A percentile compares a stretch with the other conserved stretches of the same genome.
Conservation (phyloP, 35 echinoderm and acorn worm species). For the Patiria miniata region DNA sequence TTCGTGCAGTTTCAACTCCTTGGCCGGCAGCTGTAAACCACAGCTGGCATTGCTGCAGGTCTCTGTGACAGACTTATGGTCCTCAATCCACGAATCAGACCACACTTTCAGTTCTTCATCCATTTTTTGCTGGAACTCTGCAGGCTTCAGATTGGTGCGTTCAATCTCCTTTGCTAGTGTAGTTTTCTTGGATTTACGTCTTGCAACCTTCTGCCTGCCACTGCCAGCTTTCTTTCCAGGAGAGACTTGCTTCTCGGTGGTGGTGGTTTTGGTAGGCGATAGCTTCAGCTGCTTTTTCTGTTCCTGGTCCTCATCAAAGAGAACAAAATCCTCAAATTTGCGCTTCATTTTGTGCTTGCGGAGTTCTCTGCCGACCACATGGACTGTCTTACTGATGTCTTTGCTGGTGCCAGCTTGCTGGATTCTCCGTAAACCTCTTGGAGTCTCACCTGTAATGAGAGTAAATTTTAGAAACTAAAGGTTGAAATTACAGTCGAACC, state of each 20-base stretch:
- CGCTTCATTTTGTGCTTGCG: slow-evolving; percentile 5
- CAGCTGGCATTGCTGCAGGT: slow-evolving; percentile 23
- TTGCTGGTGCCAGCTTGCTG: neutral
- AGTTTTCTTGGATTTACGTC: neutral
- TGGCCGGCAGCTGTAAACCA: slow-evolving; percentile 28
- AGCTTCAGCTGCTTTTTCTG: neutral
- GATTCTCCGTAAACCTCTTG: neutral
- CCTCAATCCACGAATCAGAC: slow-evolving; percentile 9
- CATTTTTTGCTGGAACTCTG: slow-evolving; percentile 7
- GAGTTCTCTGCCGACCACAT: neutral
- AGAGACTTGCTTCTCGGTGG: too few species aligned
- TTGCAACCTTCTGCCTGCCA: neutral
- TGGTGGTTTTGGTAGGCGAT: neutral
- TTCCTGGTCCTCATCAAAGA: neutral
- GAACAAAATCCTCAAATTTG: slow-evolving; percentile 8
- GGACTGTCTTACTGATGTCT: neutral
- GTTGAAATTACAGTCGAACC: too few species aligned
- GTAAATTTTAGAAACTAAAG: neutral
- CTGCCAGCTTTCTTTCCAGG: neutral
- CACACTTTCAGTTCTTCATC: slow-evolving; percentile 16
- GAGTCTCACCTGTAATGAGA: neutral
- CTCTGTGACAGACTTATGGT: neutral
- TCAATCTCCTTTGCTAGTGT: neutral
- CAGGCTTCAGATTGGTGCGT: neutral
- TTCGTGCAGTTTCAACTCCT: slow-evolving; percentile 55